A percentile compares a stretch with the other conserved stretches of the same genome.
phyloP scores from a whole-genome alignment of 35 echinoderm and acorn worm species.

The Hemicentrotus pulcherrimus region DNA sequence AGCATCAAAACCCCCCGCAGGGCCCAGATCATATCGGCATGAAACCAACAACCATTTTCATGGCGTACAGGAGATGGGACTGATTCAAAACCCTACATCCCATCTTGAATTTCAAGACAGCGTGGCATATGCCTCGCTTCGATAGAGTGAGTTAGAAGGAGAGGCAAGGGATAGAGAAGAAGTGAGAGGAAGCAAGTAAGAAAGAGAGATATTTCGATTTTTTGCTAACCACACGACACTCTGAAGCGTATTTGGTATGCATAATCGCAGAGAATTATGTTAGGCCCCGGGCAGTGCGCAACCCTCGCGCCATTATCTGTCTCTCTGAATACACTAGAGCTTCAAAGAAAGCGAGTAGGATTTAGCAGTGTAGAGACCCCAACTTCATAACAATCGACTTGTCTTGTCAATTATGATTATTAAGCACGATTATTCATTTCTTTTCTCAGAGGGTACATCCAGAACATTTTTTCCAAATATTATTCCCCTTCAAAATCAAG shows the following conservation, averaged over 20 bases:
- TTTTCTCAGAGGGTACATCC: neutral
- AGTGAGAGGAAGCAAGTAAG: neutral
- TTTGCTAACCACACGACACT: conserved; percentile 57
- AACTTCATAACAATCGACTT: conserved; percentile 42
- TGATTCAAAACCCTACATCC: conserved; percentile 16
- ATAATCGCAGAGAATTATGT: conserved; percentile 55
- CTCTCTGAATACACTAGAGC: conserved; percentile 20
- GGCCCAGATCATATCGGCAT: conserved; percentile 32
- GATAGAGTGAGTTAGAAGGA: neutral
- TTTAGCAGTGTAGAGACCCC: neutral
- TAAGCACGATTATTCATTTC: neutral
- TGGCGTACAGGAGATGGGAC: conserved; percentile 12
- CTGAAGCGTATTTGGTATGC: conserved; percentile 49
- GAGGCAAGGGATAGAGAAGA: conserved; percentile 18
- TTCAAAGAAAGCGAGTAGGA: neutral
- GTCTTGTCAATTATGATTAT: conserved; percentile 5
- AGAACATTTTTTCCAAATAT: neutral
- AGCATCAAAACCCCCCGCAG: conserved; percentile 47
- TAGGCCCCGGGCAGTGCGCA: conserved; percentile 47
- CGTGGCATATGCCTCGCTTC: conserved; percentile 51
- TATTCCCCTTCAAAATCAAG: neutral
- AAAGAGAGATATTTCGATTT: neutral
- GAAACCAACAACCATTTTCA: conserved; percentile 39
- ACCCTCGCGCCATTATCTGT: conserved; percentile 51
- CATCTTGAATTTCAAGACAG: conserved; percentile 55